These are phyloP conservation scores for Motacilla tschutschensis DNA, from an alignment of 2,113 vertebrate species.

Conservation along the genomic window DNA sequence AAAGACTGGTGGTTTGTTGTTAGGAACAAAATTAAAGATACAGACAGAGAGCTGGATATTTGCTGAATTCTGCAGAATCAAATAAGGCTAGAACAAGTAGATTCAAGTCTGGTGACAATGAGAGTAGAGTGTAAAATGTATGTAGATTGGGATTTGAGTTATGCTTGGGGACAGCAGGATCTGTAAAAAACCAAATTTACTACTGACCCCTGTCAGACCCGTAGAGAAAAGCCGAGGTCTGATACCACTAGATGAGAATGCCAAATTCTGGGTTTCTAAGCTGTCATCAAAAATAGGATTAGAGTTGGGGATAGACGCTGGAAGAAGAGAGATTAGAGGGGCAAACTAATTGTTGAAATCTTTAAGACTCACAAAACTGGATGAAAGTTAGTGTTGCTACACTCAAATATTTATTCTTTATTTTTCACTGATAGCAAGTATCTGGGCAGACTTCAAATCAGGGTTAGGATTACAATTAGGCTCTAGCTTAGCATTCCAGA, in stretches of 20 bases:
- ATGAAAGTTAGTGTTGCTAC: not conserved
- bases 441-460: conserved; percentile 25
- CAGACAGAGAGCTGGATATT: not conserved
- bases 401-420: conserved; percentile 36
- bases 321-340: conserved; percentile 19
- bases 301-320: not conserved
- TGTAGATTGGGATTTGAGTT: not conserved
- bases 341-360: conserved; percentile 29
- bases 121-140: not conserved
- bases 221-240: conserved; percentile 5
- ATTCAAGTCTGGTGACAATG: not conserved
- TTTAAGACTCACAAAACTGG: conserved; percentile 17
- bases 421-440: conserved; percentile 15
- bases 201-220: not conserved
- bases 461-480: conserved; percentile 41
- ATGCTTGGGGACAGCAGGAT: not conserved
- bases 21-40: not conserved
- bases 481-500: conserved; percentile 18
- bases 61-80: not conserved
- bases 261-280: not conserved
- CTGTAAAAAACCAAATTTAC: not conserved
- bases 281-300: conserved; percentile 21
- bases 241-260: not conserved
- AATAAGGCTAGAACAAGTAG: not conserved
- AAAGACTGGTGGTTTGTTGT: not conserved